These are phyloP conservation scores for Cristatella mucedo DNA, from an alignment of 2,888 invertebrate genomes.

Conservation along the genomic window DNA sequence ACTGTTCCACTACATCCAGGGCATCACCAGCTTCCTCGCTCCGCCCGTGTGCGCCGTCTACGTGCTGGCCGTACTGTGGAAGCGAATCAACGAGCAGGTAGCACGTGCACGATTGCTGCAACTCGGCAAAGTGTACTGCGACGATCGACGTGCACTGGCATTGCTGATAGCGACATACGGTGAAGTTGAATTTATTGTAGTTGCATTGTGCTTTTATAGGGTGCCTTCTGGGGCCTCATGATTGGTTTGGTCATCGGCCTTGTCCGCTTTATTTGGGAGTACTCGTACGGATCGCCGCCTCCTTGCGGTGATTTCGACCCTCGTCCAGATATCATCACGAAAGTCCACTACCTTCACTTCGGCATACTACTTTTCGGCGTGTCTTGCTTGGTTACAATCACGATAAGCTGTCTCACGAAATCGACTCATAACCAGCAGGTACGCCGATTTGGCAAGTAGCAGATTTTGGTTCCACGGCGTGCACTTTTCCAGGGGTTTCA, in stretches of 20 bases:
- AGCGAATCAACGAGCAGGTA: slow-evolving; percentile 43
- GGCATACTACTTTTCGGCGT: slow-evolving; percentile 42
- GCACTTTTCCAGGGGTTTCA: too few species aligned
- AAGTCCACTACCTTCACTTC: slow-evolving; percentile 42
- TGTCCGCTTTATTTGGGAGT: slow-evolving; percentile 43
- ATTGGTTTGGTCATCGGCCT: slow-evolving; percentile 41
- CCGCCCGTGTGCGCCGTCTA: slow-evolving; percentile 45
- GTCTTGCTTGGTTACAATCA: slow-evolving; percentile 31
- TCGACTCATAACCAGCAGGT: slow-evolving; percentile 40
- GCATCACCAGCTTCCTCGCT: slow-evolving; percentile 43
- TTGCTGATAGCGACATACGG: too few species aligned
- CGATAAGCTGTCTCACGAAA: slow-evolving; percentile 40
- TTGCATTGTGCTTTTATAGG: slow-evolving; percentile 28
- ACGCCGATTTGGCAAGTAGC: too few species aligned
- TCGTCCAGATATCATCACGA: slow-evolving; percentile 23
- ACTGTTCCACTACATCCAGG: slow-evolving; percentile 45
- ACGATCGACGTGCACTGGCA: too few species aligned
- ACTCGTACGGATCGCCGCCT: slow-evolving; percentile 37
- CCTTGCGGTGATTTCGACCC: slow-evolving; percentile 35
- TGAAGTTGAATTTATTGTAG: not conserved
- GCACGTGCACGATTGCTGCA: too few species aligned
- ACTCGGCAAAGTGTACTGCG: too few species aligned
- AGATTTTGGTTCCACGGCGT: too few species aligned
- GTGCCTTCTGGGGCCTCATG: slow-evolving; percentile 46
- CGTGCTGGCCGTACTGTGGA: slow-evolving; percentile 41